Conservation (phyloP, 1,140 invertebrate genomes). For the Calosoma granatense region DNA sequence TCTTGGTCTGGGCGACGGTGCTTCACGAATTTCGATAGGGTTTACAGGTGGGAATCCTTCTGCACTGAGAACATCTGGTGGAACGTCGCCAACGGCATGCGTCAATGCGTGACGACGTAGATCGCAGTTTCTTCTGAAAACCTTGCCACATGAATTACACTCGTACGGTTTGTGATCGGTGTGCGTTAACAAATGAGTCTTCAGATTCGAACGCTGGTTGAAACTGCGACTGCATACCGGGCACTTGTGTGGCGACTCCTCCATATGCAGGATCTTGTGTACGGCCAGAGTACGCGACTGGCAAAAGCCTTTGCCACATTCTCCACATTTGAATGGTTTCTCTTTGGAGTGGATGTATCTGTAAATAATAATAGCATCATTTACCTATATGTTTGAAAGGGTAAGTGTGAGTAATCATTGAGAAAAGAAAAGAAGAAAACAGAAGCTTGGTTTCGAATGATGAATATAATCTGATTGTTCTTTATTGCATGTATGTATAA, state of each 20-base stretch:
- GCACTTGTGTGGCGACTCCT: constrained; percentile 86
- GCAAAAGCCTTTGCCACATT: constrained; percentile 95
- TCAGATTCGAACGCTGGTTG: constrained; percentile 85
- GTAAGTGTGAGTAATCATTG: too few species aligned
- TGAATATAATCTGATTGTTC: too few species aligned
- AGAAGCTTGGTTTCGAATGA: too few species aligned
- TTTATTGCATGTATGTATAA: too few species aligned
- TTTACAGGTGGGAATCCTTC: constrained; percentile 51
- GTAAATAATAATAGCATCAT: constrained; percentile 43
- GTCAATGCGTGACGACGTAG: constrained; percentile 72
- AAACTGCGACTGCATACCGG: constrained; percentile 81
- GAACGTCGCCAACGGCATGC: constrained; percentile 73
- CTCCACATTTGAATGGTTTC: constrained; percentile 92
- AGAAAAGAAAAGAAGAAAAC: too few species aligned
- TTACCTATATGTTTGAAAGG: too few species aligned
- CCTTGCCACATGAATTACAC: constrained; percentile 81
- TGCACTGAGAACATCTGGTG: constrained; percentile 54
- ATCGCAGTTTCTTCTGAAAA: constrained; percentile 78
- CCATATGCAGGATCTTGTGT: constrained; percentile 87
- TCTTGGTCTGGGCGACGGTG: constrained; percentile 33
- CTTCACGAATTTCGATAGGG: constrained; percentile 36
- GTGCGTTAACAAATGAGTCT: constrained; percentile 89
- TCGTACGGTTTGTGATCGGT: constrained; percentile 92
- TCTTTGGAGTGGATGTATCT: constrained; percentile 97
- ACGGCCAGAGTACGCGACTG: constrained; percentile 88